Conservation (phyloP, 2,797 vertebrate species). For the Esox masquinongy region DNA sequence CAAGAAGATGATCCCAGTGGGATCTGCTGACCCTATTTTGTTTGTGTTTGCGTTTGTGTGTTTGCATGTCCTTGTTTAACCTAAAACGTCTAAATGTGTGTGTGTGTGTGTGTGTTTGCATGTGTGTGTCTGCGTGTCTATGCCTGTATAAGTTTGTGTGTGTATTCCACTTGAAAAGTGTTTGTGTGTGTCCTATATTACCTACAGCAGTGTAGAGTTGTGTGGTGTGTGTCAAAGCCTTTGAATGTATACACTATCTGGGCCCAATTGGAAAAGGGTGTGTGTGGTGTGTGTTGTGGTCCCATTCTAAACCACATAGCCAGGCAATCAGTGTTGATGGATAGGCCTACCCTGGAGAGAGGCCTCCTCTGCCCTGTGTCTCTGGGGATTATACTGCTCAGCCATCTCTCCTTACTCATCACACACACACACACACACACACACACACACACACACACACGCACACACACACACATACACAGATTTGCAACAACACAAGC, state of each 20-base stretch:
- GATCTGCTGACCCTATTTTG: slow-evolving; percentile 9
- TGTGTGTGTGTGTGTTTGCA: neutral
- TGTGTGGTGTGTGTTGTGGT: neutral
- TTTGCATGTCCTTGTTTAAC: neutral
- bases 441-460: neutral
- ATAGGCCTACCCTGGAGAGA: slow-evolving; percentile 43
- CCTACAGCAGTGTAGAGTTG: neutral
- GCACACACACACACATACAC: neutral
- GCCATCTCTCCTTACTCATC: slow-evolving; percentile 1
- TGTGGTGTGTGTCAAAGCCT: neutral
- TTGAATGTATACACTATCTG: neutral
- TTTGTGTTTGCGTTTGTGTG: neutral
- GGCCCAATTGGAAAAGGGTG: neutral
- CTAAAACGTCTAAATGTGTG: neutral
- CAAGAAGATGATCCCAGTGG: slow-evolving; percentile 32
- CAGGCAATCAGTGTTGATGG: slow-evolving; percentile 51
- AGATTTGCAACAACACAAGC: neutral
- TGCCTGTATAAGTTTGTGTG: neutral
- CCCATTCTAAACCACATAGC: slow-evolving; percentile 26
- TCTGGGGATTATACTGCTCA: slow-evolving; percentile 20
- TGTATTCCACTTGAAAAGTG: neutral
- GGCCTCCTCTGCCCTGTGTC: neutral
- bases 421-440: neutral
- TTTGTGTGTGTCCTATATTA: neutral
- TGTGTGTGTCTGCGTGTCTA: neutral